Conservation (phyloP, 2,797 vertebrate genomes). For the Buceros bicornis region DNA sequence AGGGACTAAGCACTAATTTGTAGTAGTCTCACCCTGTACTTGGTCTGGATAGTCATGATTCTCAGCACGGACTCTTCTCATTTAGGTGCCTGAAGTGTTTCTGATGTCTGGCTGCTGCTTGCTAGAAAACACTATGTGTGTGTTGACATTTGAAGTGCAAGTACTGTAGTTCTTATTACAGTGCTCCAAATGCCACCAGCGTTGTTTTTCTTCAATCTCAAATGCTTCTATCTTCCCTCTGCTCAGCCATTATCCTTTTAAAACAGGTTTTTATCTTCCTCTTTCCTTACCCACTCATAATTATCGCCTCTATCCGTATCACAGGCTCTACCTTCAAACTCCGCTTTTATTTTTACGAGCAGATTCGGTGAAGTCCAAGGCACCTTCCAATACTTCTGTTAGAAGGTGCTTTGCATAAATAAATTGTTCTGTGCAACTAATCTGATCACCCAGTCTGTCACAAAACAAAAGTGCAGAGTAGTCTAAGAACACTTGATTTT, state of each 20-base stretch:
- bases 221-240: background rate
- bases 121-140: background rate
- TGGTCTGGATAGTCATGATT: background rate
- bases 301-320: background rate
- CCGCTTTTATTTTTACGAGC: background rate
- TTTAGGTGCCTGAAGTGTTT: background rate
- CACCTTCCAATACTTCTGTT: background rate
- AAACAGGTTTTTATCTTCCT: background rate
- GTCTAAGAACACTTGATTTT: background rate
- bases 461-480: background rate
- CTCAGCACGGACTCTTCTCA: background rate
- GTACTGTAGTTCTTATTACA: background rate
- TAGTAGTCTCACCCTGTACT: background rate
- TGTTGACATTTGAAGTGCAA: constrained; percentile 15
- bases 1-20: background rate
- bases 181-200: background rate
- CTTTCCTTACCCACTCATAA: background rate
- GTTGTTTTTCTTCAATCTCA: background rate
- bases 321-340: background rate
- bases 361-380: background rate
- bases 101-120: background rate
- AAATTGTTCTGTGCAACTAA: background rate
- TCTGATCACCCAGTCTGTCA: background rate
- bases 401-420: background rate
- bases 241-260: background rate